Conservation (phyloP, 2,113 vertebrate genomes). For the Gallinago paraguaiae region DNA sequence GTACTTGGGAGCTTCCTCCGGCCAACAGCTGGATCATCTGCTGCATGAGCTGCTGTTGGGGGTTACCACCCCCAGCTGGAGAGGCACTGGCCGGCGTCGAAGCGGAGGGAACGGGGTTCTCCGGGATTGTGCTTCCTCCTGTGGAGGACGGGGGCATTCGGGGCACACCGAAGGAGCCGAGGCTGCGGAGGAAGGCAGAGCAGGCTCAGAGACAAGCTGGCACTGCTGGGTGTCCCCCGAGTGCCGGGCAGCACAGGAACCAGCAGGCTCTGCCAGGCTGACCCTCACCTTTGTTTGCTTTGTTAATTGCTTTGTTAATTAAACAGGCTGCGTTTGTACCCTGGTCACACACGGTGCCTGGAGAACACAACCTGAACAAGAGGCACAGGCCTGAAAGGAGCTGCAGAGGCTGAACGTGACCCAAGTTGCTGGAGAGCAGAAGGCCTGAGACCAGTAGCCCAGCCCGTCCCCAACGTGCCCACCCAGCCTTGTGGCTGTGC, state of each 20-base stretch:
- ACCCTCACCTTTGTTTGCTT: not conserved
- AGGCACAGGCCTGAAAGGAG: not conserved
- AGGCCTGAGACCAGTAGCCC: not conserved
- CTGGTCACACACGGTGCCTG: rapidly evolving
- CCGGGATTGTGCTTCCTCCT: constrained; percentile 87
- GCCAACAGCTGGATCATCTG: constrained; percentile 98
- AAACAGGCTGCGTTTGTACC: rapidly evolving
- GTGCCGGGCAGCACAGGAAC: not conserved
- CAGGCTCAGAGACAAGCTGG: not conserved
- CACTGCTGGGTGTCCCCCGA: not conserved
- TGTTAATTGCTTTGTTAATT: not conserved
- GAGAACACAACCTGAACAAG: not conserved
- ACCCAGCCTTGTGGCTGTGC: not conserved
- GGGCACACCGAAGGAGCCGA: constrained; percentile 85
- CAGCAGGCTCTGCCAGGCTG: constrained; percentile 46
- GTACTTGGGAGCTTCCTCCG: constrained; percentile 81
- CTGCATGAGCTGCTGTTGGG: constrained; percentile 86
- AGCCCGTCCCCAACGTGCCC: not conserved
- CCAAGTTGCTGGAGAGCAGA: rapidly evolving
- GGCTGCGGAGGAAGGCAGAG: constrained; percentile 73
- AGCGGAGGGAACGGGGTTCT: constrained; percentile 83
- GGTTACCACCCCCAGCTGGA: constrained; percentile 62
- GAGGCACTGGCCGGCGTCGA: constrained; percentile 79
- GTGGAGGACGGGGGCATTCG: constrained; percentile 87
- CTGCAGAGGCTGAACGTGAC: not conserved